These are phyloP conservation scores for Onychomys arenicola DNA, from an alignment of 2,797 vertebrate genomes.

Conservation along the genomic window DNA sequence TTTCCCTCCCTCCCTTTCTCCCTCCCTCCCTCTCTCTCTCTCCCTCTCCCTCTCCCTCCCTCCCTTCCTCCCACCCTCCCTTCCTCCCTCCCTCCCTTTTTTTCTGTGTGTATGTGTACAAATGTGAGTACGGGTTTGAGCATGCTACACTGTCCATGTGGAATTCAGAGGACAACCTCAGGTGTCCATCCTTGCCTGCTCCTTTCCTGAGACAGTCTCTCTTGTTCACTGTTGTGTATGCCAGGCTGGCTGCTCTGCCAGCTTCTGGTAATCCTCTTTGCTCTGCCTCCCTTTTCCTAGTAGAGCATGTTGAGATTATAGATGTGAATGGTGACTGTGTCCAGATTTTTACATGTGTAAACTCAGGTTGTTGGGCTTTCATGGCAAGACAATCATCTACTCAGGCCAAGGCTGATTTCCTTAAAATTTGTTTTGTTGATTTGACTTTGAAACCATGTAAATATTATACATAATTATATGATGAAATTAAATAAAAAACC, in stretches of 20 bases:
- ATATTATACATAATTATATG: slow-evolving; percentile 37
- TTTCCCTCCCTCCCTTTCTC: not conserved
- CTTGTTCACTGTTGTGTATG: not conserved
- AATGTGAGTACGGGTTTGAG: not conserved
- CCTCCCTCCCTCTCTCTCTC: rapidly evolving
- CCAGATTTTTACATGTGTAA: not conserved
- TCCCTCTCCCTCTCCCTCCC: rapidly evolving
- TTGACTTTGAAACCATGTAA: slow-evolving; percentile 7
- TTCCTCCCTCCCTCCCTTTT: rapidly evolving
- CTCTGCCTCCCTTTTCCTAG: not conserved
- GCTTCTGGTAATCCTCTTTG: not conserved
- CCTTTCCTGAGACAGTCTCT: not conserved
- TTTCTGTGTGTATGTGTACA: not conserved
- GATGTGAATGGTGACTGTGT: not conserved
- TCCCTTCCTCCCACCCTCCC: rapidly evolving
- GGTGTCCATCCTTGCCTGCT: not conserved
- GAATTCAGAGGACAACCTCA: not conserved
- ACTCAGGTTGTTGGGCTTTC: not conserved
- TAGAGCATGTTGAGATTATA: no score
- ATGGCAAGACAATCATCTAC: not conserved
- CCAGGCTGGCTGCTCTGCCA: not conserved
- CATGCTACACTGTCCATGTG: rapidly evolving
- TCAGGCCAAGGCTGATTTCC: not conserved
- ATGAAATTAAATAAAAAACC: slow-evolving; percentile 70
- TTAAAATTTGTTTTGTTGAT: not conserved